These are phyloP conservation scores for Agelaius tricolor DNA, from an alignment of 2,113 vertebrate species.

Conservation along the genomic window DNA sequence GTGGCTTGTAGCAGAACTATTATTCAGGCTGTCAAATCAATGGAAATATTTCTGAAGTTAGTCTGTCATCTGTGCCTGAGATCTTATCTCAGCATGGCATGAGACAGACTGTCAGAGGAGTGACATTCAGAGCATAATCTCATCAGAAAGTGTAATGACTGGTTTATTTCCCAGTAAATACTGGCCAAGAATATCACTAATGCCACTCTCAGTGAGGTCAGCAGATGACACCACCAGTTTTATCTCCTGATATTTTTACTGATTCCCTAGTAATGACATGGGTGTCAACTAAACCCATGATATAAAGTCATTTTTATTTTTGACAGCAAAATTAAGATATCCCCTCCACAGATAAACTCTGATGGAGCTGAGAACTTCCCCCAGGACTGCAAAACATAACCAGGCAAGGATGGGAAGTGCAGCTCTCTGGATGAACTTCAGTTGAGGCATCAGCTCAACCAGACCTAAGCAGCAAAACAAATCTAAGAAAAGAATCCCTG, in stretches of 20 bases:
- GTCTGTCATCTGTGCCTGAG: slow-evolving; percentile 24
- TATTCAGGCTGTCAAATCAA: slow-evolving; percentile 22
- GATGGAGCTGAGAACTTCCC: neutral
- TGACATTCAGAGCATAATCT: slow-evolving; percentile 35
- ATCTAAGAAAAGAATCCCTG: neutral
- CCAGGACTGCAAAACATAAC: neutral
- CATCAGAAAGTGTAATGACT: slow-evolving; percentile 34
- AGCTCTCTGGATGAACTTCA: neutral
- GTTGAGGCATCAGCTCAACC: neutral
- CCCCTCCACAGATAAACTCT: neutral
- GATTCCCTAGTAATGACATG: neutral
- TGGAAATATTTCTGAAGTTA: slow-evolving; percentile 31
- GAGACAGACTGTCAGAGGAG: slow-evolving; percentile 34
- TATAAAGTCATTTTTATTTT: neutral
- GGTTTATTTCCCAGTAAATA: slow-evolving; percentile 36
- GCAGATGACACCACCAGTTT: slow-evolving; percentile 12
- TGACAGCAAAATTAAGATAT: neutral
- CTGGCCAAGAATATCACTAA: neutral
- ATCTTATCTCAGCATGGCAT: neutral
- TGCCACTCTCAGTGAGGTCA: neutral
- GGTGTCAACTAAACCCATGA: neutral
- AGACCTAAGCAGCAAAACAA: neutral
- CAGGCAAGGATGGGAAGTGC: neutral
- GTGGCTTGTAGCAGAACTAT: slow-evolving; percentile 22
- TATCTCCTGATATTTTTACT: neutral